Base-by-base conservation (phyloP, 2,888 invertebrate genomes). In the Willowsia nigromaculata region DNA sequence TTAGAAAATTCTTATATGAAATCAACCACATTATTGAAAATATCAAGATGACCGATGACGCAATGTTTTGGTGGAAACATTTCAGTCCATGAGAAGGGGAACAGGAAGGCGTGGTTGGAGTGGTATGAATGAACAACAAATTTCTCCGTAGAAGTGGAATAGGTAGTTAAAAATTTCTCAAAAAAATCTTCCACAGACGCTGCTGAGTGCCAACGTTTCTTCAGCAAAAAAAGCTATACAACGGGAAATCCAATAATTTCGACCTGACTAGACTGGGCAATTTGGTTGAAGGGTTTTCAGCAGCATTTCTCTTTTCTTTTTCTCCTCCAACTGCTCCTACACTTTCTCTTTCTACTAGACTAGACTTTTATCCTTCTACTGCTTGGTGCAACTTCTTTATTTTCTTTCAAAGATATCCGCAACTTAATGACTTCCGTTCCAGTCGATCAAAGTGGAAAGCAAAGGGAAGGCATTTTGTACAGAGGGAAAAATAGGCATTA, bases 401-500 rank as follows among this genome's bases (percentile, higher is more conserved):
- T 13, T 43, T 53, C 40, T 59, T 65, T 83, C 80, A 78, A 68
- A 84, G 80, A 89, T 84, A 84, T 89, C 89, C 89, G 89, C 89
- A 80, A 89, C 84, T 89, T 80, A 89, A 84, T 89, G 89, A 89
- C 89, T 89, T 89, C 89, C 89, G 89, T 89, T 89, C 84, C 89
- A 89, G 84, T 89, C 89, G 84, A 89, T 89, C 89, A 89, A 89
- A 84, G 89, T 89, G 53, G 84, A 85, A 88, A 81, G 71, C 56
- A 71, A 59, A 71, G 74, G 40, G 59, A 80, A 80, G 30, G 40
- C 80, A 59, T 59, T 80, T 43, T 80, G 40, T 59, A 80, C 25
- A 25, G 65, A 59, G n/a, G 25, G 15, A 86, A 50, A 80, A 33
- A 50, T 80, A 47, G 15, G 43, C 56, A 40, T 62, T n/a, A n/a